Evolutionary conservation across 2,113 vertebrate genomes (phyloP).

Genomic region (Chloropsis hardwickii): DNA sequence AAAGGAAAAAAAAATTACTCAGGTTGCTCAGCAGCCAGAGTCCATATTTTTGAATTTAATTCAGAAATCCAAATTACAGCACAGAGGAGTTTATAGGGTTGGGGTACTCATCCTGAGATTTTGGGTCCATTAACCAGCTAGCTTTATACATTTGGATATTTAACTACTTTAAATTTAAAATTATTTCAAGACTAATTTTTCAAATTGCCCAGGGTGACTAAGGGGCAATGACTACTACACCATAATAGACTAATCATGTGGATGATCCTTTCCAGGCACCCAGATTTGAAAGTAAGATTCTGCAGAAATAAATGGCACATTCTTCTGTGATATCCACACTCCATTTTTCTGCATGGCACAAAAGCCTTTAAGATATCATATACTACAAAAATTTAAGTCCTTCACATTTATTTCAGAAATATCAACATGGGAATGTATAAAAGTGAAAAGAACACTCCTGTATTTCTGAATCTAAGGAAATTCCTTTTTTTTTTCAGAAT

Average conservation of each 20-base stretch:
- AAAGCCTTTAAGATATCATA: neutral
- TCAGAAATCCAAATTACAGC: neutral
- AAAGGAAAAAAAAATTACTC: neutral
- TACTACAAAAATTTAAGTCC: neutral
- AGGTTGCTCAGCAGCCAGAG: neutral
- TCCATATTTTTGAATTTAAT: neutral
- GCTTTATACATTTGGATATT: neutral
- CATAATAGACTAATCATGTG: neutral
- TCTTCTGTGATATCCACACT: neutral
- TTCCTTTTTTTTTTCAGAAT: neutral
- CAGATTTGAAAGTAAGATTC: slow-evolving; percentile 1
- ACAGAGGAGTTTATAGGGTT: neutral
- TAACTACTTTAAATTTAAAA: neutral
- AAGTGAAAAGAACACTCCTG: neutral
- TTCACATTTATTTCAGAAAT: neutral
- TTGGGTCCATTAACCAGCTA: neutral
- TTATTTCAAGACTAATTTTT: neutral
- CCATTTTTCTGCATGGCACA: neutral
- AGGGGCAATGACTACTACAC: neutral
- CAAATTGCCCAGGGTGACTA: neutral
- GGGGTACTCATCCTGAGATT: neutral
- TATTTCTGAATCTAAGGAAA: neutral
- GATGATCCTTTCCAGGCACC: neutral
- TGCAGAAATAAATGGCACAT: neutral
- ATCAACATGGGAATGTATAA: neutral